Evolutionary conservation across 1,140 invertebrate genomes (phyloP).

Genomic region (Pinna nobilis): DNA sequence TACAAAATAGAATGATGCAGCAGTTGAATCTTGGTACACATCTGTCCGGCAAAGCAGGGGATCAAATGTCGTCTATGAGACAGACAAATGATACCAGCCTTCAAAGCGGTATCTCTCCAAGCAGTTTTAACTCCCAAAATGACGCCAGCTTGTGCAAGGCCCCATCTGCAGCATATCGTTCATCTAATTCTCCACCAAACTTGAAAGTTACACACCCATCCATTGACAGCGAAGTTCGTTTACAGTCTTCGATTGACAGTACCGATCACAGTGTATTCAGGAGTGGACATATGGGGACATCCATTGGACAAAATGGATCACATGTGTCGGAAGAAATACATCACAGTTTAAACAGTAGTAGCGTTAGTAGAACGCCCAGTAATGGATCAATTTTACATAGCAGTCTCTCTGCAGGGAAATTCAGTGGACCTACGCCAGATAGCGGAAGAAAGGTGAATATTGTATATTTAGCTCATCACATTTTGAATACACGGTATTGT

Average conservation of each 20-base stretch:
- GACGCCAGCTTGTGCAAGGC: neutral
- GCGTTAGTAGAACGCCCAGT: neutral
- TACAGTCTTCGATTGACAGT: neutral
- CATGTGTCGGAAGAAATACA: neutral
- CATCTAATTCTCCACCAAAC: neutral
- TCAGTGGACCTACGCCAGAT: slow-evolving; percentile 9
- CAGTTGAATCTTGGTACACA: neutral
- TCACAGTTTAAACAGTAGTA: too few relatives aligned
- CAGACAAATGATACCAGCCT: neutral
- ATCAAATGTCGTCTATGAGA: neutral
- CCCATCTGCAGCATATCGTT: neutral
- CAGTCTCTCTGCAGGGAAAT: neutral
- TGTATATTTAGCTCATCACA: neutral
- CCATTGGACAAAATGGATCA: neutral
- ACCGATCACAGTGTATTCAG: neutral
- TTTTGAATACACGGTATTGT: too few relatives aligned
- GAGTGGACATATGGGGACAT: neutral
- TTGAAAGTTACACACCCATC: neutral
- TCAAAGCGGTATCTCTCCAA: neutral
- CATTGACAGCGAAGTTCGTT: neutral
- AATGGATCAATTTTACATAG: neutral
- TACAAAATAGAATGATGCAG: slow-evolving; percentile 39
- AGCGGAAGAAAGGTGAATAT: slow-evolving; percentile 1
- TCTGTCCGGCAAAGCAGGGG: neutral
- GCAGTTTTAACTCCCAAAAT: neutral